These are phyloP conservation scores for Taeniopygia guttata DNA, from an alignment of 2,797 vertebrate species.

Conservation along the genomic window DNA sequence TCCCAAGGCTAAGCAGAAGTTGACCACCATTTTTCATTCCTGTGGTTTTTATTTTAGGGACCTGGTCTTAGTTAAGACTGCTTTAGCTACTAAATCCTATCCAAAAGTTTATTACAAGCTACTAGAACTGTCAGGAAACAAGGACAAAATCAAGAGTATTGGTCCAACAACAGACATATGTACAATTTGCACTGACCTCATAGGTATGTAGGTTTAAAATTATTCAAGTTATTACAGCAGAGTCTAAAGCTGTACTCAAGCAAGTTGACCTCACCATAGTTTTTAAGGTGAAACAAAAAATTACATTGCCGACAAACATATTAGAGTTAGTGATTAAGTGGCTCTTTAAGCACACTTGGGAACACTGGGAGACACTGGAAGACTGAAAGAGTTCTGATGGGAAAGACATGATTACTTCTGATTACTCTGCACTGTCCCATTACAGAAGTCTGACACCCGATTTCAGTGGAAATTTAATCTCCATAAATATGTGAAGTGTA, in stretches of 20 bases:
- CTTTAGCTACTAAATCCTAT: not conserved
- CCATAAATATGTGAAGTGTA: not conserved
- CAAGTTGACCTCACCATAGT: slow-evolving; percentile 47
- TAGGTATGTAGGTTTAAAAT: slow-evolving; percentile 47
- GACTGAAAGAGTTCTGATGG: not conserved
- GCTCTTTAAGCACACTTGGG: slow-evolving; percentile 30
- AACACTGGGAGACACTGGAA: not conserved
- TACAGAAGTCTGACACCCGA: not conserved
- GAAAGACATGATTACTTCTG: slow-evolving; percentile 35
- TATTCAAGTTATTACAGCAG: slow-evolving; percentile 42
- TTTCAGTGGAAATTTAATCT: slow-evolving; percentile 25
- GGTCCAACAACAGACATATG: slow-evolving; percentile 47
- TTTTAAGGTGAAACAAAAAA: slow-evolving; percentile 63
- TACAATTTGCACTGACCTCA: slow-evolving; percentile 57
- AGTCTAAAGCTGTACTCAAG: slow-evolving; percentile 54
- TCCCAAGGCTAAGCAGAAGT: not conserved
- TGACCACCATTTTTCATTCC: not conserved
- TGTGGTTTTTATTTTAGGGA: not conserved
- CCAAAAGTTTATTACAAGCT: not conserved
- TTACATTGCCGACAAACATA: slow-evolving; percentile 54
- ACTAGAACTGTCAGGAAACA: slow-evolving; percentile 39
- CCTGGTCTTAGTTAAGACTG: not conserved
- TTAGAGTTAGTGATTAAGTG: slow-evolving; percentile 51
- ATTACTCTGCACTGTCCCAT: slow-evolving; percentile 1
- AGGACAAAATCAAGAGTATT: slow-evolving; percentile 34